Evolutionary conservation across 30 jellyfish, hydroid and myxozoan species (phyloP).

Genomic region (Aurelia coerulea): DNA sequence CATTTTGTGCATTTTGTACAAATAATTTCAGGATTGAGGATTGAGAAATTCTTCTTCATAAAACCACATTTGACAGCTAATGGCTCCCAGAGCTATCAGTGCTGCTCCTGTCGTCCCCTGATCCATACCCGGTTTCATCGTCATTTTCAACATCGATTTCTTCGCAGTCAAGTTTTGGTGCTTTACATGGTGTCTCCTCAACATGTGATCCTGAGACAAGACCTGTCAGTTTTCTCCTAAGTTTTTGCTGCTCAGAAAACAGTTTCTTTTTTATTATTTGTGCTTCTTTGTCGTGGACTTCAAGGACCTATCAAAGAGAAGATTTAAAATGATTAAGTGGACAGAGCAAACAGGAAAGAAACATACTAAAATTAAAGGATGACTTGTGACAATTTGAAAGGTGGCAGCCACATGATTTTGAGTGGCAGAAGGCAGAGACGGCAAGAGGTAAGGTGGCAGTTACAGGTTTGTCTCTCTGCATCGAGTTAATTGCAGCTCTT

Average conservation of each 20-base stretch:
- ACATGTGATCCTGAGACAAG: slow-evolving; percentile 62
- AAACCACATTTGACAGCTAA: slow-evolving; percentile 15
- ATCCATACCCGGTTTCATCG: slow-evolving; percentile 97
- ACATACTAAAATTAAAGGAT: too few relatives aligned
- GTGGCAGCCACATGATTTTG: too few relatives aligned
- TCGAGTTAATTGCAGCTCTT: too few relatives aligned
- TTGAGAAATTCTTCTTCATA: slow-evolving; percentile 2
- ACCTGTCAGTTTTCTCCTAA: slow-evolving; percentile 69
- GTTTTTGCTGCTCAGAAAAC: slow-evolving; percentile 82
- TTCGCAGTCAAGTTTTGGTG: slow-evolving; percentile 59
- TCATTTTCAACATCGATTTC: slow-evolving; percentile 94
- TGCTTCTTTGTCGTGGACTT: slow-evolving; percentile 92
- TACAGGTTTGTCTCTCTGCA: too few relatives aligned
- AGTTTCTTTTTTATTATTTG: slow-evolving; percentile 78
- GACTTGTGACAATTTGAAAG: too few relatives aligned
- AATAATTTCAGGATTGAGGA: slow-evolving; percentile 4
- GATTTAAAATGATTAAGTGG: too few relatives aligned
- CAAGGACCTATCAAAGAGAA: slow-evolving; percentile 71
- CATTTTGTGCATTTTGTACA: slow-evolving; percentile 31
- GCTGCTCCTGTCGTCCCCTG: slow-evolving; percentile 93
- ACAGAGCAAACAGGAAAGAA: too few relatives aligned
- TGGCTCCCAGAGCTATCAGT: slow-evolving; percentile 80
- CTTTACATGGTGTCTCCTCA: slow-evolving; percentile 66
- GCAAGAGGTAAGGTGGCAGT: too few relatives aligned
- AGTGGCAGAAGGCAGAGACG: too few relatives aligned